Percentiles rank a stretch among this genome's conserved stretches.
phyloP scores from a whole-genome alignment of 2,888 invertebrate species.

The Strigamia maritima region DNA sequence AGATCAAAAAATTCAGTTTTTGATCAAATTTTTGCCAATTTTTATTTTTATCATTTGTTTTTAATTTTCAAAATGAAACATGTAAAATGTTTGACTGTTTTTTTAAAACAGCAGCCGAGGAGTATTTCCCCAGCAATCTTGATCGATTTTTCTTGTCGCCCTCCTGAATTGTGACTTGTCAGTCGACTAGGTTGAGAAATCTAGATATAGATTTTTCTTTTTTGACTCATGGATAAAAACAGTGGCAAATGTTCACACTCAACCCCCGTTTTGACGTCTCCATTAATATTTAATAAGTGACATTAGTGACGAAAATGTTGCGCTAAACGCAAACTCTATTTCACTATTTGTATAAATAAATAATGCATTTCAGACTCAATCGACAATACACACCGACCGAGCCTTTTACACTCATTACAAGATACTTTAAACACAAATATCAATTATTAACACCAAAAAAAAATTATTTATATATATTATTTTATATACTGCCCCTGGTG shows the following conservation, averaged over 20 bases:
- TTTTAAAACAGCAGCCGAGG: too few relatives aligned
- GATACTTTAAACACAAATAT: not conserved
- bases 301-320: not conserved
- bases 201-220: not conserved
- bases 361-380: not conserved
- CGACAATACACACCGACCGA: not conserved
- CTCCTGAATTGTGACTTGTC: too few relatives aligned
- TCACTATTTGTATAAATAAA: not conserved
- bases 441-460: not conserved
- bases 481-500: too few relatives aligned
- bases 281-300: not conserved
- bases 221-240: not conserved
- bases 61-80: too few relatives aligned
- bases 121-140: too few relatives aligned
- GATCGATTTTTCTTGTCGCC: too few relatives aligned
- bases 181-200: not conserved
- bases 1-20: too few relatives aligned
- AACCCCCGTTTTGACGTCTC: not conserved
- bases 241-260: not conserved
- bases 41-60: too few relatives aligned
- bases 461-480: too few relatives aligned
- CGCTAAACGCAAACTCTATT: not conserved
- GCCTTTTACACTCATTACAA: not conserved
- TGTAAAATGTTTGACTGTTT: too few relatives aligned
- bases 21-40: too few relatives aligned